Evolutionary conservation across 1,140 invertebrate species (phyloP), one percentile per base, ranked within the genome.

Genomic region (Maniola jurtina): DNA sequence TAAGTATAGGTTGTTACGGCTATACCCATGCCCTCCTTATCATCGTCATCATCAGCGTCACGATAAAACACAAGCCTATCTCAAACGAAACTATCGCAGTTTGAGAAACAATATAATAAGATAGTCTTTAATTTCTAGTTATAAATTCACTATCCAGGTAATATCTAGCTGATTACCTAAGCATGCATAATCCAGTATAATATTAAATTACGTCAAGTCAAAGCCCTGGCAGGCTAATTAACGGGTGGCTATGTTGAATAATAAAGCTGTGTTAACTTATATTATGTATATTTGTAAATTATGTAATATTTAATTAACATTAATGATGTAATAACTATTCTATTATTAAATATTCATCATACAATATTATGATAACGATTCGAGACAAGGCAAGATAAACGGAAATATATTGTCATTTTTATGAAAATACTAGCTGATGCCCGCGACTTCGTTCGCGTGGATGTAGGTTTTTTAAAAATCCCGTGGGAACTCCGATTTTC

Each of bases 151-250:
- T n/a, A 6, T 8, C 16, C 14, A 4, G 15, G 48, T 5, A 45
- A 13, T 52, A 52, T 52, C 48, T 52, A 52, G 48, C 1, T 15
- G 10, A 52, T 52, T 16, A 7, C 10, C 48, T 52, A 52, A 52
- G 48, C 48, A 52, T 52, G 48, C 48, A 52, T 52, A 52, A 52
- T 52, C 42, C 42, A 52, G 14, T 52, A 15, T 52, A 25, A 52
- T 52, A 52, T 52, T 52, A 52, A 52, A 16, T 52, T 52, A 52
- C 16, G 48, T 52, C 48, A 13, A 52, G 48, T 25, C 48, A 52
- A 25, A 52, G 48, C 48, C 16, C 16, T 52, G 48, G 48, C 48
- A 25, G 14, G 2, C 14, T 52, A 52, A 52, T 52, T 52, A 52
- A 52, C 48, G 48, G 42, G 42, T 13, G 13, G 48, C 16, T 25